Base-by-base conservation (phyloP, 2,888 invertebrate genomes). In the Operophtera brumata region DNA sequence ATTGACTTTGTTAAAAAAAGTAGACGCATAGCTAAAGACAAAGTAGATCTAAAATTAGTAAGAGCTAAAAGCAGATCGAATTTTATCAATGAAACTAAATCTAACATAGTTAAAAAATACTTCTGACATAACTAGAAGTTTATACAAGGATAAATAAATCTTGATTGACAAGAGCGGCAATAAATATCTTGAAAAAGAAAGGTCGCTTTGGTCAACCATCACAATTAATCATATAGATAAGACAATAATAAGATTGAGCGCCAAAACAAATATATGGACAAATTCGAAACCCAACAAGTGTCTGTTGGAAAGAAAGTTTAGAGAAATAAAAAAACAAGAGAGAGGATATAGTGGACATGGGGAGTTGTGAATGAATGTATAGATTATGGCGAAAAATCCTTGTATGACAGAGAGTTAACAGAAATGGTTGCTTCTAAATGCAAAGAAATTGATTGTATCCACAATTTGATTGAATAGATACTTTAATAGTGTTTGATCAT, bases 281-380 rank as follows among this genome's bases (percentile, higher is more conserved):
- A 67, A 62, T 66, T 59, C 49, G 54, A 52, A 69, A 78, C 81
- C 80, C 77, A 80, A 81, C 78, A 81, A 81, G 81, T 76, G 78
- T 65, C 56, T 66, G 55, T 54, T 55, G 53, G 53, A 55, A 37
- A 51, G 39, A 55, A 43, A 20, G 62, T 65, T 51, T 5, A 34
- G 8, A 56, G 55, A 55, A 49, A 13, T 37, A 45, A 54, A 39
- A 6, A 64, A 54, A 64, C 57, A 64, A 66, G 57, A 66, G 64
- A 53, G 64, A 62, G 70, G 60, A 52, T 60, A 66, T 56, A 64
- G 57, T 62, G 62, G 65, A 66, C 57, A 57, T 53, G 61, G 34
- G 63, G n/a, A 37, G 43, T 28, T 53, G 59, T 59, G 55, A 61
- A 61, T 51, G 44, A 35, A 44, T 36, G 52, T 43, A 30, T 43